Conservation (phyloP, 2,888 invertebrate genomes). For the Chloroclysta siterata region DNA sequence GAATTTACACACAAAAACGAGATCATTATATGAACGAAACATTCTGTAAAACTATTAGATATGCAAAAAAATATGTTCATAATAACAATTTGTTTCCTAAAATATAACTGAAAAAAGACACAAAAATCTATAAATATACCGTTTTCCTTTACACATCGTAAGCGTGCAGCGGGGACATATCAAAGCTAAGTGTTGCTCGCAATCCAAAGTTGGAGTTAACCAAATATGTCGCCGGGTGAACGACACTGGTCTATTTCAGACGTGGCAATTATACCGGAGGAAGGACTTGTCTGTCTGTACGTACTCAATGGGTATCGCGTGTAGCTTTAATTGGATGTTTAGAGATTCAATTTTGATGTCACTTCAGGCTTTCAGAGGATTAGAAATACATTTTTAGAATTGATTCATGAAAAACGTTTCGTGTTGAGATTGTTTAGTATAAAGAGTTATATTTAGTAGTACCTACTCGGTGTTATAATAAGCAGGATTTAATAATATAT, state of each 20-base stretch:
- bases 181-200: slow-evolving; percentile 38
- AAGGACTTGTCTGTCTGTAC: slow-evolving; percentile 49
- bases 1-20: too few species aligned
- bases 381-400: slow-evolving; percentile 10
- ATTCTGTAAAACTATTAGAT: too few species aligned
- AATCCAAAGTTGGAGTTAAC: slow-evolving; percentile 46
- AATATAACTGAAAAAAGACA: too few species aligned
- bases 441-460: too few species aligned
- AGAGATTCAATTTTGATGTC: slow-evolving; percentile 27
- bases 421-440: not conserved
- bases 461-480: too few species aligned
- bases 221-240: slow-evolving; percentile 67
- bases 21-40: too few species aligned
- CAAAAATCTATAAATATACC: not conserved
- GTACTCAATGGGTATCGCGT: slow-evolving; percentile 36
- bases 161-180: slow-evolving; percentile 33
- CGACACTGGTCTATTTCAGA: slow-evolving; percentile 64
- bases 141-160: not conserved
- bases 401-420: slow-evolving; percentile 5
- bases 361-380: slow-evolving; percentile 9
- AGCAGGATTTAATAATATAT: too few species aligned
- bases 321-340: slow-evolving; percentile 33
- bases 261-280: slow-evolving; percentile 59
- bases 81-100: too few species aligned
- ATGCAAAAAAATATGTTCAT: too few species aligned